Evolutionary conservation across 1,140 invertebrate genomes (phyloP).

Genomic region (Wiebesia pumilae): DNA sequence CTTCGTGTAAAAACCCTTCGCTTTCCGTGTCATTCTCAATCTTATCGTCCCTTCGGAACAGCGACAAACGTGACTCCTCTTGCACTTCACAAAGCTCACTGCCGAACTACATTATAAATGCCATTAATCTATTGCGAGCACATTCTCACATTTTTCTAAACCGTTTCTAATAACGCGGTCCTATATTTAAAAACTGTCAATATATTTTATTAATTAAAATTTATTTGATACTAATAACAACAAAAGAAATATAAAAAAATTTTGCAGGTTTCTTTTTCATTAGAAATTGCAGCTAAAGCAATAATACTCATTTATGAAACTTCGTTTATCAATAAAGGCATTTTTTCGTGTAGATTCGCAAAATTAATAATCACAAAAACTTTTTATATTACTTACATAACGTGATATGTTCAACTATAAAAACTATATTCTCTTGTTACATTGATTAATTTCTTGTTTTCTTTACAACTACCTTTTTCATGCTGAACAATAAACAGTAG

Average conservation of each 20-base stretch:
- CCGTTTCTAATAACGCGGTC: not conserved
- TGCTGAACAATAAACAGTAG: not conserved
- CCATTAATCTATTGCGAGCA: not conserved
- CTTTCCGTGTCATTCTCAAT: slow-evolving; percentile 8
- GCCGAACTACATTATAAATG: slow-evolving; percentile 10
- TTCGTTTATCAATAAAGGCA: not conserved
- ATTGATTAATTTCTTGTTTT: not conserved
- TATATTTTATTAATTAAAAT: not conserved
- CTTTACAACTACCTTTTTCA: not conserved
- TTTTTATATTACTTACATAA: no score
- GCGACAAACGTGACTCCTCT: not conserved
- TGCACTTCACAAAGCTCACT: slow-evolving; percentile 16
- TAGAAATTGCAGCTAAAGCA: not conserved
- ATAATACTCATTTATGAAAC: not conserved
- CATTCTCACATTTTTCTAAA: not conserved
- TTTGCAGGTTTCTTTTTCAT: not conserved
- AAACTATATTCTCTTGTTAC: not conserved
- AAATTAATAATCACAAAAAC: no score
- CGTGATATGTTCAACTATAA: not conserved
- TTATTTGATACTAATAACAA: not conserved
- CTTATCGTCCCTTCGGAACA: slow-evolving; percentile 21
- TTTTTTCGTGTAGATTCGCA: no score
- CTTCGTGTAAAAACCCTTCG: not conserved
- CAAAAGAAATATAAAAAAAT: not conserved
- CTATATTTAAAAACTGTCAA: not conserved